Percentiles rank a stretch among this genome's conserved stretches.
These are phyloP conservation scores for Sarcophaga rosellei DNA, from an alignment of 2,888 invertebrate species.

Conservation along the genomic window DNA sequence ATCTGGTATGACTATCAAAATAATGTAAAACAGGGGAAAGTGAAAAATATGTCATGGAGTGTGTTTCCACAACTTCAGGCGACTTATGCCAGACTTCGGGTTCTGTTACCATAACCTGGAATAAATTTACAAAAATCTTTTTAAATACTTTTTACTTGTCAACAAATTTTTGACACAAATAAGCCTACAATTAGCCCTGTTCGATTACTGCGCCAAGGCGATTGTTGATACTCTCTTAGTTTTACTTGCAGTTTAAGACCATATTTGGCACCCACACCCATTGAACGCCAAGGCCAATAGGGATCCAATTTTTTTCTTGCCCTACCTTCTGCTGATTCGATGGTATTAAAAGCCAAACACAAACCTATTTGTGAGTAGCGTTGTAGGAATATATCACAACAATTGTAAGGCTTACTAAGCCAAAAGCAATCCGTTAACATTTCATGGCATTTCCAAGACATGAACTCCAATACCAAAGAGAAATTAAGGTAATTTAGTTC, in stretches of 20 bases:
- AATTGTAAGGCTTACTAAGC: slow-evolving; percentile 78
- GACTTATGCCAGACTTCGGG: slow-evolving; percentile 73
- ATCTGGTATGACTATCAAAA: slow-evolving; percentile 72
- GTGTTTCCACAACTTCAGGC: slow-evolving; percentile 69
- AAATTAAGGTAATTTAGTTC: slow-evolving; percentile 72
- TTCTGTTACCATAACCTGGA: slow-evolving; percentile 72
- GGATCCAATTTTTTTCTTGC: slow-evolving; percentile 66
- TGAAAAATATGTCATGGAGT: slow-evolving; percentile 72
- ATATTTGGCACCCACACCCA: slow-evolving; percentile 68
- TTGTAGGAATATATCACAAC: slow-evolving; percentile 81
- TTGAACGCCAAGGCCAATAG: slow-evolving; percentile 70
- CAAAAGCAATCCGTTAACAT: slow-evolving; percentile 80
- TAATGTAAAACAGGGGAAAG: slow-evolving; percentile 72
- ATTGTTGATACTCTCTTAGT: slow-evolving; percentile 72
- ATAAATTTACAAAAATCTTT: neutral
- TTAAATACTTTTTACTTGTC: neutral
- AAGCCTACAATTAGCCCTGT: slow-evolving; percentile 69
- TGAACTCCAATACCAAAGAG: slow-evolving; percentile 73
- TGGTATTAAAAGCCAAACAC: slow-evolving; percentile 82
- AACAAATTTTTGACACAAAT: neutral
- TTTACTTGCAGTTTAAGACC: slow-evolving; percentile 71
- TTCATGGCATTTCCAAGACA: slow-evolving; percentile 80
- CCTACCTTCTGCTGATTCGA: slow-evolving; percentile 68
- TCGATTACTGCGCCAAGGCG: slow-evolving; percentile 63
- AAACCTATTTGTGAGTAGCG: slow-evolving; percentile 80